Evolutionary conservation across 2,888 invertebrate species (phyloP).

Genomic region (Ametastegia equiseti): DNA sequence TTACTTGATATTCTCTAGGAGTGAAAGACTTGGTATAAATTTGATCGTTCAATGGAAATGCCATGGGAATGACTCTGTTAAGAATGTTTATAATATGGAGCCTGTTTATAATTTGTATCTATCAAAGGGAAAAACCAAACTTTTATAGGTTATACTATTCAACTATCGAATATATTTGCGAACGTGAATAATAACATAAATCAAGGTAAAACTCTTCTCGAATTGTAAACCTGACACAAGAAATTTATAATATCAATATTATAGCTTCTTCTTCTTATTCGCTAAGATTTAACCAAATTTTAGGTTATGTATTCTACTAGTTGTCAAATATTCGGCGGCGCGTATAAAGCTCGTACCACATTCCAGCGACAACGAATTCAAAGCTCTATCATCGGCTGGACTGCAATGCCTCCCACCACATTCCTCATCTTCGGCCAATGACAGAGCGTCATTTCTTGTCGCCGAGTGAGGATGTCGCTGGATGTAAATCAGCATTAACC

Average conservation of each 20-base stretch:
- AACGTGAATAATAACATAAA: constrained; percentile 9
- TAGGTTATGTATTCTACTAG: constrained; percentile 43
- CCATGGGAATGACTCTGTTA: constrained; percentile 72
- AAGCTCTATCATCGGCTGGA: no score
- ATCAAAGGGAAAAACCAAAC: constrained; percentile 5
- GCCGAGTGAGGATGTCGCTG: no score
- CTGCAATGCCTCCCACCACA: no score
- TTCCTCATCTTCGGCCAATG: no score
- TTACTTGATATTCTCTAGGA: constrained; percentile 87
- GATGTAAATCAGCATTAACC: no score
- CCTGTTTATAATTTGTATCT: background rate
- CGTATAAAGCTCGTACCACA: no score
- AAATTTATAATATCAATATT: background rate
- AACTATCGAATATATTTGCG: background rate
- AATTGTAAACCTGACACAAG: background rate
- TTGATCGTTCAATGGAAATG: constrained; percentile 80
- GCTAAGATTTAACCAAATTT: constrained; percentile 36
- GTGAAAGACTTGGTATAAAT: constrained; percentile 88
- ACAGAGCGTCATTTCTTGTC: no score
- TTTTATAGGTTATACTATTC: constrained; percentile 9
- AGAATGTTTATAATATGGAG: background rate
- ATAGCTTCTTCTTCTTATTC: background rate
- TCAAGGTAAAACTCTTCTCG: constrained; percentile 11
- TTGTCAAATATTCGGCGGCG: constrained; percentile 30
- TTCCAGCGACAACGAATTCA: no score